Conservation (phyloP, 1,140 invertebrate species). For the Eriocheir sinensis region DNA sequence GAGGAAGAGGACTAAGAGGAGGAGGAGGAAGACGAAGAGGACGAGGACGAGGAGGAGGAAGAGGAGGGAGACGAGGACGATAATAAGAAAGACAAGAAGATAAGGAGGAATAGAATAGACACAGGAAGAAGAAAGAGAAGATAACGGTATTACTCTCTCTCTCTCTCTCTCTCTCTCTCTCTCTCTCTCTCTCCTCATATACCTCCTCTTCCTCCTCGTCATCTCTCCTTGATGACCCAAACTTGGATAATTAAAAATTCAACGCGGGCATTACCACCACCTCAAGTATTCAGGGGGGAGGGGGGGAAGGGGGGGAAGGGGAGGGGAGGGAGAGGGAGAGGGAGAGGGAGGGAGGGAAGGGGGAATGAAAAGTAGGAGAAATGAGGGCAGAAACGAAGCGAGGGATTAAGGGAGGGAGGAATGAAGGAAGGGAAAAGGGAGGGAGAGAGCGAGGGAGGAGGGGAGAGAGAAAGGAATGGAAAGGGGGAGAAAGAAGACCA, state of each 20-base stretch:
- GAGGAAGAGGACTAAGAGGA: too few relatives aligned
- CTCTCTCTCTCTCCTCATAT: constrained; percentile 20
- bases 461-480: background rate
- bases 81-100: too few relatives aligned
- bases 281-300: background rate
- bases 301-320: background rate
- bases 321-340: too few relatives aligned
- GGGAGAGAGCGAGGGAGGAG: too few relatives aligned
- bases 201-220: background rate
- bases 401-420: background rate
- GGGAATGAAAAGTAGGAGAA: too few relatives aligned
- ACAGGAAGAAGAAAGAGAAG: too few relatives aligned
- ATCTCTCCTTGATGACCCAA: constrained; percentile 1
- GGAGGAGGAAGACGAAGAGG: background rate
- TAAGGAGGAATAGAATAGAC: too few relatives aligned
- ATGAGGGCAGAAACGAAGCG: background rate
- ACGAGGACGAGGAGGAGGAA: background rate
- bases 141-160: too few relatives aligned
- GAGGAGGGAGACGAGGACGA: background rate
- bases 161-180: constrained; percentile 20
- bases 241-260: constrained; percentile 26
- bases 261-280: background rate
- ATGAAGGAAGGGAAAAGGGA: background rate
- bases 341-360: too few relatives aligned
- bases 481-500: too few relatives aligned